Percentiles rank a stretch among this genome's conserved stretches.
These are phyloP conservation scores for Ptychochromis oligacanthus DNA, from an alignment of 2,113 vertebrate species.

Conservation along the genomic window DNA sequence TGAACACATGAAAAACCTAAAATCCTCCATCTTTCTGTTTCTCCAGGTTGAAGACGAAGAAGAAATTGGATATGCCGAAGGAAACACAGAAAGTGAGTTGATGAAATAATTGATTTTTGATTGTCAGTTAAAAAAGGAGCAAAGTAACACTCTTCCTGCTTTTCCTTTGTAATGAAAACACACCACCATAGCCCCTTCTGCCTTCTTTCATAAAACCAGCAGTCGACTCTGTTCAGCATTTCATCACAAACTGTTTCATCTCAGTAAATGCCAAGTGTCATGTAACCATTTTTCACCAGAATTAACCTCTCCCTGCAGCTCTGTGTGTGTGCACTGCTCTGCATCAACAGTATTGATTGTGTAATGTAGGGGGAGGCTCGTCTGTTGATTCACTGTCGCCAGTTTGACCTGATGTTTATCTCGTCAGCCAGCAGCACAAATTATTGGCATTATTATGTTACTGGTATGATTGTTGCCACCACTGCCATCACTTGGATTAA, in stretches of 20 bases:
- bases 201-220: background rate
- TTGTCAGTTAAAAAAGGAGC: background rate
- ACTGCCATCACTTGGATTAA: background rate
- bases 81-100: constrained; percentile 84
- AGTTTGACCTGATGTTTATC: constrained; percentile 47
- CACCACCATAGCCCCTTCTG: background rate
- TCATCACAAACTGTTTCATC: constrained; percentile 17
- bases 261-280: constrained; percentile 45
- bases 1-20: background rate
- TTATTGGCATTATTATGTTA: background rate
- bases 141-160: background rate
- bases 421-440: constrained; percentile 23
- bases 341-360: constrained; percentile 41
- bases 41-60: constrained; percentile 84
- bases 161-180: background rate
- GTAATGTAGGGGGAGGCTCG: background rate
- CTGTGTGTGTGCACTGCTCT: background rate
- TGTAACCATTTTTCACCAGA: constrained; percentile 16
- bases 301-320: constrained; percentile 12
- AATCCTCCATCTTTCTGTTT: constrained; percentile 18
- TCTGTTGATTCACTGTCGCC: constrained; percentile 28
- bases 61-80: constrained; percentile 76
- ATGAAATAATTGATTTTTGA: background rate
- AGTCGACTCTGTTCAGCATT: constrained; percentile 22
- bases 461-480: background rate